Percentiles rank a stretch among this genome's conserved stretches.
Conservation (phyloP, 1,140 invertebrate species). For the Leucophenga varia region DNA sequence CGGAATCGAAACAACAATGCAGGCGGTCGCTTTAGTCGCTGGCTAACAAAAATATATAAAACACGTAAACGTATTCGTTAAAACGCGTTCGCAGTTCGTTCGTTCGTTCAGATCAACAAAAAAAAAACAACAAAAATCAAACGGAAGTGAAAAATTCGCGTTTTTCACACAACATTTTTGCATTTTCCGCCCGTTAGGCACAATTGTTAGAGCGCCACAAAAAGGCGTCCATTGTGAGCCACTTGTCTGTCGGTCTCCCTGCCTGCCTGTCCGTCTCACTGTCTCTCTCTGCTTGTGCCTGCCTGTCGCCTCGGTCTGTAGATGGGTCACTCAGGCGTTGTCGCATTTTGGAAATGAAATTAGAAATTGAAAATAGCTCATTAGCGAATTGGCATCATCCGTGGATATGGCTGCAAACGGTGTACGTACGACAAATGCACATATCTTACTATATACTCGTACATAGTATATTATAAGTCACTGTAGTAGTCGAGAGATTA, state of each 20-base stretch:
- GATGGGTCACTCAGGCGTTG: slow-evolving; percentile 10
- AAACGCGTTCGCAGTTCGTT: too few species aligned
- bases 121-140: too few species aligned
- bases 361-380: slow-evolving; percentile 53
- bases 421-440: too few species aligned
- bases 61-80: too few species aligned
- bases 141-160: slow-evolving; percentile 51
- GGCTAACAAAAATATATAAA: too few species aligned
- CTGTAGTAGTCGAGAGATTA: too few species aligned
- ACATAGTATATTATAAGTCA: too few species aligned
- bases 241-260: slow-evolving; percentile 22
- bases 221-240: slow-evolving; percentile 40
- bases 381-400: slow-evolving; percentile 54
- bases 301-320: slow-evolving; percentile 5
- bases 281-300: slow-evolving; percentile 7
- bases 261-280: too few species aligned
- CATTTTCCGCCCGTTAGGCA: slow-evolving; percentile 44
- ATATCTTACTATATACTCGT: too few species aligned
- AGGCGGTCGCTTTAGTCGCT: too few species aligned
- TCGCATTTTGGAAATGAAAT: slow-evolving; percentile 50
- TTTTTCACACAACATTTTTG: slow-evolving; percentile 50
- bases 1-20: too few species aligned
- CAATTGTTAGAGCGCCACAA: slow-evolving; percentile 36
- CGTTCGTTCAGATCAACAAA: too few species aligned
- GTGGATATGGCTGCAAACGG: slow-evolving; percentile 54